These are phyloP conservation scores for Drosophila prolongata DNA, from an alignment of 2,888 invertebrate species.

Conservation along the genomic window DNA sequence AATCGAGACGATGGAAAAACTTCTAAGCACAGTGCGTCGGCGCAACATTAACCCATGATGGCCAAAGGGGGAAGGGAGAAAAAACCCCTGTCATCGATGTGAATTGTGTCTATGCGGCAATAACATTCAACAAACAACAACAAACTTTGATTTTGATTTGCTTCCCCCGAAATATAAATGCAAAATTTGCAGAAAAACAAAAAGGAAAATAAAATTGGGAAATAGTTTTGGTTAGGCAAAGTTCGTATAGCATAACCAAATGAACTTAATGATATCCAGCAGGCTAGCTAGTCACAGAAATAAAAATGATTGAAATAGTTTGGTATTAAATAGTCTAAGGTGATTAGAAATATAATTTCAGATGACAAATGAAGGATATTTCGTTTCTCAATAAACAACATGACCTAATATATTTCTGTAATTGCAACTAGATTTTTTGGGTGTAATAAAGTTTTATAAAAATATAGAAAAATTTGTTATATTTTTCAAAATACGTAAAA, in stretches of 20 bases:
- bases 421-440: too few species aligned
- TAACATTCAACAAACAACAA: constrained; percentile 39
- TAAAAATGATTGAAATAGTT: neutral
- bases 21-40: constrained; percentile 59
- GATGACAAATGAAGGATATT: too few species aligned
- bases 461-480: too few species aligned
- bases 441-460: too few species aligned
- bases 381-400: too few species aligned
- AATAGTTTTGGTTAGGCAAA: neutral
- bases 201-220: constrained; percentile 9
- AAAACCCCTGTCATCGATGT: constrained; percentile 23
- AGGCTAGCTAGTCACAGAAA: neutral
- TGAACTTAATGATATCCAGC: constrained; percentile 20
- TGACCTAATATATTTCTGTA: too few species aligned
- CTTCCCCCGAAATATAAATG: constrained; percentile 44
- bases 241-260: neutral
- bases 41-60: constrained; percentile 35
- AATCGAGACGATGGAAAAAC: constrained; percentile 1
- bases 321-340: too few species aligned
- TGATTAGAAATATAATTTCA: neutral
- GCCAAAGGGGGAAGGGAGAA: too few species aligned
- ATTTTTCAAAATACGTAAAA: too few species aligned
- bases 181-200: constrained; percentile 53
- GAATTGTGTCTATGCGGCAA: constrained; percentile 60
- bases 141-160: constrained; percentile 51